Evolutionary conservation across 2,888 invertebrate species (phyloP).

Genomic region (Yponomeuta sedellus): DNA sequence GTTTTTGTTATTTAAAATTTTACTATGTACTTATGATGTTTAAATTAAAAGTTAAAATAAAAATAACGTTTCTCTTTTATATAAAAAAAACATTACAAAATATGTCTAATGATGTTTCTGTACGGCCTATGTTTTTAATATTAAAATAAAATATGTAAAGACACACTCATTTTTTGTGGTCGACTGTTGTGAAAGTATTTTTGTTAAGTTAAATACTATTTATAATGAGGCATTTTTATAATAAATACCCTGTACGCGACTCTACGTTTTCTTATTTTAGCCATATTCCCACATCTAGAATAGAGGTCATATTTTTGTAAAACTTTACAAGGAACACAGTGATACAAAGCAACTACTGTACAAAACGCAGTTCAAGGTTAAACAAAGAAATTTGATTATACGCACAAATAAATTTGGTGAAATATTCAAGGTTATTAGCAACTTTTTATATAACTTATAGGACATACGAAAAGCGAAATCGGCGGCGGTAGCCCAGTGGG

Average conservation of each 20-base stretch:
- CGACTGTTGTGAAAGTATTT: conserved; percentile 51
- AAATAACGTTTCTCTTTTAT: conserved; percentile 15
- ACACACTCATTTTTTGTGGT: conserved; percentile 29
- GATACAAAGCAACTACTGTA: no score
- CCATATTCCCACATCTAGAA: background rate
- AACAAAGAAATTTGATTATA: no score
- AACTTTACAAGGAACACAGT: no score
- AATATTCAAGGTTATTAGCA: no score
- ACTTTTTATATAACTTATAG: no score
- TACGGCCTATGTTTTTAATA: conserved; percentile 12
- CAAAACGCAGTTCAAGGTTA: no score
- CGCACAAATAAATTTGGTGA: no score
- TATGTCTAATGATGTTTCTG: conserved; percentile 10
- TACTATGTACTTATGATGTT: background rate
- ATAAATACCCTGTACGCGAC: conserved; percentile 52
- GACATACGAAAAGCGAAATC: no score
- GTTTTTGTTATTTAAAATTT: background rate
- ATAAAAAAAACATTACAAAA: background rate
- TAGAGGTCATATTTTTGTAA: no score
- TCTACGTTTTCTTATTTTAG: conserved; percentile 9
- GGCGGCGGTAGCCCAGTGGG: no score
- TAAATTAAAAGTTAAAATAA: background rate
- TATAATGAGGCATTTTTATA: conserved; percentile 65
- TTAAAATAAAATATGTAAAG: background rate
- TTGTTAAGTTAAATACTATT: conserved; percentile 63